Evolutionary conservation across 2,888 invertebrate species (phyloP).

Genomic region (Physocephala rufipes): DNA sequence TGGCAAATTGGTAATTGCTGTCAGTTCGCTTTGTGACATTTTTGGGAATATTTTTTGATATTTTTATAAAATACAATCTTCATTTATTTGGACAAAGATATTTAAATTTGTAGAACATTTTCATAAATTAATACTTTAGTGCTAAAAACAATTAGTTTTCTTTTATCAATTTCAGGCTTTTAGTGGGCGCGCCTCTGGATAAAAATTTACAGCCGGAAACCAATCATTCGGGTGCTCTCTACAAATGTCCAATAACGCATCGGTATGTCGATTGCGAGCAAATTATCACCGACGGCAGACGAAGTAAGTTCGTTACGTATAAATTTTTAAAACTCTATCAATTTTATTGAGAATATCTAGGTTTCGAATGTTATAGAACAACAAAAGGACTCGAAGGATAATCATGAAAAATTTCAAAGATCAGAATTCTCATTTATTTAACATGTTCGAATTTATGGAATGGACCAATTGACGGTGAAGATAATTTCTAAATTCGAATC

Average conservation of each 20-base stretch:
- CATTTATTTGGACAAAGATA: neutral
- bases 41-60: no score
- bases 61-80: no score
- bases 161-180: conserved; percentile 73
- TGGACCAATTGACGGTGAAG: neutral
- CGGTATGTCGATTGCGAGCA: conserved; percentile 77
- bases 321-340: neutral
- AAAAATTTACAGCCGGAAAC: conserved; percentile 87
- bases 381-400: no score
- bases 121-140: neutral
- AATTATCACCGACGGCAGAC: conserved; percentile 85
- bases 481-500: neutral
- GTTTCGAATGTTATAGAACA: neutral
- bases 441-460: neutral
- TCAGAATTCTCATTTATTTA: no score
- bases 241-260: conserved; percentile 83
- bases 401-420: no score
- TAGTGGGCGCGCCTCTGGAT: conserved; percentile 92
- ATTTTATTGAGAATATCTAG: neutral
- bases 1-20: no score
- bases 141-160: conserved; percentile 36
- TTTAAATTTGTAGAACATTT: conserved; percentile 4
- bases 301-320: conserved; percentile 76
- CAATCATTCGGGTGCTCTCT: conserved; percentile 87
- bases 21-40: no score